These are phyloP conservation scores for Rhorus exstirpatorius DNA, from an alignment of 2,888 invertebrate genomes.

Conservation along the genomic window DNA sequence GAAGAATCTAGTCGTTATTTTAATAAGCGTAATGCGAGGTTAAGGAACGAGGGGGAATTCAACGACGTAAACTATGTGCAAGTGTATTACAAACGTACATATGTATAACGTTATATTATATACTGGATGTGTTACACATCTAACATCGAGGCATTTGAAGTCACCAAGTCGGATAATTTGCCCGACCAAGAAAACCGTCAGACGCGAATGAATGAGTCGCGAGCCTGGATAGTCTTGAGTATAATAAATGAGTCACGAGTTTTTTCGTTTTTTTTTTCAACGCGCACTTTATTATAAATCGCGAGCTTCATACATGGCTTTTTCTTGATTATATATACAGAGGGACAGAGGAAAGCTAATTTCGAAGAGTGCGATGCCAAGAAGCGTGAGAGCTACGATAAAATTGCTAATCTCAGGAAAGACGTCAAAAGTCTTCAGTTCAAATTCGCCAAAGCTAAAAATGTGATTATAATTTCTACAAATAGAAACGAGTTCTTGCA, in stretches of 20 bases:
- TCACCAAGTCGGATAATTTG: slow-evolving; percentile 48
- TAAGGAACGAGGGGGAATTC: slow-evolving; percentile 59
- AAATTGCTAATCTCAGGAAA: slow-evolving; percentile 91
- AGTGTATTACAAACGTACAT: slow-evolving; percentile 11
- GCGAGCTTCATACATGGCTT: slow-evolving; percentile 7
- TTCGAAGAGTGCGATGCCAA: slow-evolving; percentile 93
- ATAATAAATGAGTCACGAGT: slow-evolving; percentile 65
- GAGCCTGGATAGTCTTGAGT: slow-evolving; percentile 36
- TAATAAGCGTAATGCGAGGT: slow-evolving; percentile 67
- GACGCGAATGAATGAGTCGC: slow-evolving; percentile 65
- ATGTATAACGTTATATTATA: slow-evolving; percentile 18
- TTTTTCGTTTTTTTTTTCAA: slow-evolving; percentile 14
- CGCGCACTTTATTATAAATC: slow-evolving; percentile 44
- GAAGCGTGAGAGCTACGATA: slow-evolving; percentile 90
- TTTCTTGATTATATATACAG: slow-evolving; percentile 85
- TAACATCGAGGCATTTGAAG: slow-evolving; percentile 37
- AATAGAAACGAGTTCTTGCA: no score
- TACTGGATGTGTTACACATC: slow-evolving; percentile 35
- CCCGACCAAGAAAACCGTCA: slow-evolving; percentile 45
- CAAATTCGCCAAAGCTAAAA: slow-evolving; percentile 88
- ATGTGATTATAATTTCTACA: slow-evolving; percentile 78
- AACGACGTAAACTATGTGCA: slow-evolving; percentile 31
- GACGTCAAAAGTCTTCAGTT: slow-evolving; percentile 90
- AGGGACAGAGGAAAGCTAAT: slow-evolving; percentile 94
- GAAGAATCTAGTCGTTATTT: slow-evolving; percentile 65